phyloP scores from a whole-genome alignment of 1,140 invertebrate genomes.

The Dinothrombium tinctorium region DNA sequence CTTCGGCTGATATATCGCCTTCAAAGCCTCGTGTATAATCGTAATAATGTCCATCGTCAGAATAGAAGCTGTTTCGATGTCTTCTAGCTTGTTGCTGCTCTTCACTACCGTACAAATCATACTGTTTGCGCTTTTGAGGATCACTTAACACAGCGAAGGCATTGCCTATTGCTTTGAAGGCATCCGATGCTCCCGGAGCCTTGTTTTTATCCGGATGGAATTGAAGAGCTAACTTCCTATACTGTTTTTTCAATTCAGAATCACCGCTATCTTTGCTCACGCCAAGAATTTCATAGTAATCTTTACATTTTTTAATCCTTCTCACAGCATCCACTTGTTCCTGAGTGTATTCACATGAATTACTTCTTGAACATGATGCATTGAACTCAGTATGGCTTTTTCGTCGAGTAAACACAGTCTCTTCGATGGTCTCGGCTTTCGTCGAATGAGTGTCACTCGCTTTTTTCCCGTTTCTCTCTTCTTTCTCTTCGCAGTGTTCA shows the following conservation, averaged over 20 bases:
- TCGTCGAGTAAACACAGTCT: too few species aligned
- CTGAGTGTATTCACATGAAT: slow-evolving; percentile 29
- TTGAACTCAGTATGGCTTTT: too few species aligned
- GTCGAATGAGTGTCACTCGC: too few species aligned
- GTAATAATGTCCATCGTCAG: slow-evolving; percentile 17
- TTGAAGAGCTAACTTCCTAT: slow-evolving; percentile 81
- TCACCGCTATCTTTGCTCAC: slow-evolving; percentile 75
- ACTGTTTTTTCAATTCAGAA: slow-evolving; percentile 83
- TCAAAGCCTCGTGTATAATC: slow-evolving; percentile 63
- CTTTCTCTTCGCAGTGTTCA: too few species aligned
- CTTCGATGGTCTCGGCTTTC: too few species aligned
- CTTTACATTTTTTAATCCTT: slow-evolving; percentile 59
- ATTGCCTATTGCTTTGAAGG: slow-evolving; percentile 90
- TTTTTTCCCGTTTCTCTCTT: too few species aligned
- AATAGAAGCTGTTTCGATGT: slow-evolving; percentile 13
- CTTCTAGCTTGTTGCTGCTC: slow-evolving; percentile 17
- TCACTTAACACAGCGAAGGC: slow-evolving; percentile 84
- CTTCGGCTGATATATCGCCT: slow-evolving; percentile 81
- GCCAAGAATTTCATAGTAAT: slow-evolving; percentile 90
- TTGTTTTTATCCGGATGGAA: slow-evolving; percentile 96
- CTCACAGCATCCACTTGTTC: slow-evolving; percentile 38
- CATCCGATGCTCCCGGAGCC: slow-evolving; percentile 69
- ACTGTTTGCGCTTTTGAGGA: slow-evolving; percentile 73
- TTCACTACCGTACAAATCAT: slow-evolving; percentile 57
- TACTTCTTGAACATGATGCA: too few species aligned